Evolutionary conservation across 2,888 invertebrate genomes (phyloP).

Genomic region (Therioaphis trifolii): DNA sequence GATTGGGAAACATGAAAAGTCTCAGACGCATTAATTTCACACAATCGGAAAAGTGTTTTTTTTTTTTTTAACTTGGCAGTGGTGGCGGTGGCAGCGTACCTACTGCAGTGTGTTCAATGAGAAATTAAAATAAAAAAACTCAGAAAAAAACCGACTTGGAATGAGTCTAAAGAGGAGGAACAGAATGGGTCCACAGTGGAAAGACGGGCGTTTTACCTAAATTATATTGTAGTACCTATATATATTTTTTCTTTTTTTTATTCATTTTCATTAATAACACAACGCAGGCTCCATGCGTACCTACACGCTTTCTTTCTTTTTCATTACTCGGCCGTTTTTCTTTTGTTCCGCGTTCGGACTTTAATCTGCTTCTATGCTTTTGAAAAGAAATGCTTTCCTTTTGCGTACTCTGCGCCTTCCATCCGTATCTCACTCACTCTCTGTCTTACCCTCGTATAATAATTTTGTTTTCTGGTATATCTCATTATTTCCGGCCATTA

Average conservation of each 20-base stretch:
- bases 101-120: constrained; percentile 15
- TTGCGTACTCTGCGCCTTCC: neutral
- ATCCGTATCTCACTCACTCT: neutral
- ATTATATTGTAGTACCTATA: constrained; percentile 40
- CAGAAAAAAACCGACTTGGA: neutral
- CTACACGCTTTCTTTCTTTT: constrained; percentile 19
- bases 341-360: constrained; percentile 58
- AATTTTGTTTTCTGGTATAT: constrained; percentile 23
- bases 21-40: constrained; percentile 9
- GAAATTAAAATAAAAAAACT: constrained; percentile 50
- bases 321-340: constrained; percentile 53
- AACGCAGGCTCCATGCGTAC: constrained; percentile 10
- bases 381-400: constrained; percentile 50
- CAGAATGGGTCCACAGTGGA: constrained; percentile 19
- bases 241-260: neutral
- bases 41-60: constrained; percentile 18
- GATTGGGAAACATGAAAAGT: constrained; percentile 43
- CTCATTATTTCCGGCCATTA: constrained; percentile 55
- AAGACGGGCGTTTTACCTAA: constrained; percentile 52
- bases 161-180: neutral
- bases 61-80: neutral
- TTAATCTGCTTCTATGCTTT: constrained; percentile 58
- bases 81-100: neutral
- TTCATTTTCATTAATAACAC: constrained; percentile 53
- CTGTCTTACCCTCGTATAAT: neutral